These are phyloP conservation scores for Calameuta idolon DNA, from an alignment of 2,888 invertebrate genomes.

Conservation along the genomic window DNA sequence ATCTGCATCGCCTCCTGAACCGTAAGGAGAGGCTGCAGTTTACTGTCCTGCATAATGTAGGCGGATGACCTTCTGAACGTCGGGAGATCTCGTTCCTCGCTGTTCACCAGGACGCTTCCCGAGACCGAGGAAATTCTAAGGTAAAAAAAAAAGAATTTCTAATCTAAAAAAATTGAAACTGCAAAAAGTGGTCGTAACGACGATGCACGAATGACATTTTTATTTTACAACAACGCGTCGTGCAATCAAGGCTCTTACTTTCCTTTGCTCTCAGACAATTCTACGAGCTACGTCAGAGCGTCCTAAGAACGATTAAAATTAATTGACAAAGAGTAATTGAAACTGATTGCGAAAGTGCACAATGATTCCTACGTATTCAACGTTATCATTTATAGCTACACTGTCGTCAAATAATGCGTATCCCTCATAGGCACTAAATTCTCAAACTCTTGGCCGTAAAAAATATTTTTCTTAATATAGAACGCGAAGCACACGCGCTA, in stretches of 20 bases:
- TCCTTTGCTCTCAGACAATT: neutral
- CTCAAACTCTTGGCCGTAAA: no score
- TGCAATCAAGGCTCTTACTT: neutral
- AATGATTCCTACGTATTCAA: neutral
- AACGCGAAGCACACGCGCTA: no score
- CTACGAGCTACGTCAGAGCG: neutral
- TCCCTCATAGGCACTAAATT: no score
- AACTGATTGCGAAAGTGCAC: neutral
- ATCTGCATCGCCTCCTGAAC: constrained; percentile 88
- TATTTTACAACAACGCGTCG: neutral
- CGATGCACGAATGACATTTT: neutral
- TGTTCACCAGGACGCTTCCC: constrained; percentile 82
- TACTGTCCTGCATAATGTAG: constrained; percentile 91
- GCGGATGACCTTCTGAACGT: constrained; percentile 70
- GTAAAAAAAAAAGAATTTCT: constrained; percentile 25
- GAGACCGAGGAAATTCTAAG: constrained; percentile 68
- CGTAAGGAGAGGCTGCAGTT: constrained; percentile 84
- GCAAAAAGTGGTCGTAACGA: neutral
- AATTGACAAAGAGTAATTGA: constrained; percentile 18
- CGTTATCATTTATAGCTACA: neutral
- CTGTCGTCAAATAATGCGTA: no score
- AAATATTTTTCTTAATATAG: no score
- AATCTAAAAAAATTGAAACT: neutral
- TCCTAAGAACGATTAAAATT: neutral
- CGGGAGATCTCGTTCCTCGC: constrained; percentile 74